Evolutionary conservation across 2,888 invertebrate genomes (phyloP).

Genomic region (Synanthedon andrenaeformis): DNA sequence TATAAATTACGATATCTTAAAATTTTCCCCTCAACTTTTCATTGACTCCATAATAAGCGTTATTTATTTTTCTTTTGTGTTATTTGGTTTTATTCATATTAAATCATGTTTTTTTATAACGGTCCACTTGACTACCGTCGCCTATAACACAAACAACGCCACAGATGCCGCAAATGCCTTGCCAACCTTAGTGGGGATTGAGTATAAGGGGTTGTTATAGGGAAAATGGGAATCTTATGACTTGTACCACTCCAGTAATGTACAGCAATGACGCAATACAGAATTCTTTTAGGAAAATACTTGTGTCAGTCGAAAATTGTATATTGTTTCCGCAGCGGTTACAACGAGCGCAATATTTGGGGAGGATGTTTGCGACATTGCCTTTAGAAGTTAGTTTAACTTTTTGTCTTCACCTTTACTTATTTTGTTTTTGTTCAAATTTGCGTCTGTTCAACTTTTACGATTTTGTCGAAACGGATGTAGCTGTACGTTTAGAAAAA

Average conservation of each 20-base stretch:
- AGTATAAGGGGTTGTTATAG: too few relatives aligned
- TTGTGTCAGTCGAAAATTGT: not conserved
- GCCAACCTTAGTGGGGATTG: too few relatives aligned
- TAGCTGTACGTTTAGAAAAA: too few relatives aligned
- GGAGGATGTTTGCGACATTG: not conserved
- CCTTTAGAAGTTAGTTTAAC: not conserved
- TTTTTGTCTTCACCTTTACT: not conserved
- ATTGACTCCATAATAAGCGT: too few relatives aligned
- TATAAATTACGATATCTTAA: too few relatives aligned
- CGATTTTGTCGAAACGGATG: not conserved
- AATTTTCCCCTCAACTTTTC: too few relatives aligned
- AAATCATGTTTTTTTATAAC: not conserved
- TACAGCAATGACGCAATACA: slow-evolving; percentile 16
- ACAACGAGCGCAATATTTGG: not conserved
- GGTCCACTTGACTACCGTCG: too few relatives aligned
- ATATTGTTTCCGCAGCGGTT: not conserved
- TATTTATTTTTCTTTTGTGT: too few relatives aligned
- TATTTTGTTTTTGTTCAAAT: not conserved
- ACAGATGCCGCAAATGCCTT: too few relatives aligned
- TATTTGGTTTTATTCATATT: not conserved
- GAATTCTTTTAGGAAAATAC: slow-evolving; percentile 21
- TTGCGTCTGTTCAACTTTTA: not conserved
- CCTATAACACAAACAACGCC: too few relatives aligned
- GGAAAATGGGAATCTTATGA: not conserved
- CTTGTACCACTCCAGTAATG: slow-evolving; percentile 7